Conservation (phyloP, 2,113 vertebrate species). For the Falcunculus frontatus region DNA sequence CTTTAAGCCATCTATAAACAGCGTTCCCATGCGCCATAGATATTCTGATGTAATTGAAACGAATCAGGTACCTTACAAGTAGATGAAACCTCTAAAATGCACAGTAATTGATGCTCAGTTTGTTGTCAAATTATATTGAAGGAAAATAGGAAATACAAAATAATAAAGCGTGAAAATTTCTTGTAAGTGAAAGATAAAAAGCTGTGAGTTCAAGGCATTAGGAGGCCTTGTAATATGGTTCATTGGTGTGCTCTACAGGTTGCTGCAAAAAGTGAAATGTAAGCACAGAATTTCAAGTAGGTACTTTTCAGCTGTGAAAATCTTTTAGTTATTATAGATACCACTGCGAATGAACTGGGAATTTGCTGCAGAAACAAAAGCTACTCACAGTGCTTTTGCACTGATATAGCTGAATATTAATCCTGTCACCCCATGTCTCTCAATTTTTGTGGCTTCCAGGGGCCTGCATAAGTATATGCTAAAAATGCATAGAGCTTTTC, state of each 20-base stretch:
- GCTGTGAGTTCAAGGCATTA: not conserved
- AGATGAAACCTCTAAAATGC: not conserved
- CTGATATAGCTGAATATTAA: not conserved
- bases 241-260: not conserved
- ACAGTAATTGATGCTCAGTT: not conserved
- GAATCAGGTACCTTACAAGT: not conserved
- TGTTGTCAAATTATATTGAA: not conserved
- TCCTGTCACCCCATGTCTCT: not conserved
- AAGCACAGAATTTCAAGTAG: not conserved
- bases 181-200: not conserved
- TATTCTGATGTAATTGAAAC: not conserved
- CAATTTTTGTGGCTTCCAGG: not conserved
- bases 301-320: not conserved
- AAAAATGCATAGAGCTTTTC: not conserved
- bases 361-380: not conserved
- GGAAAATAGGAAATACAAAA: not conserved
- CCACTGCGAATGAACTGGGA: not conserved
- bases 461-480: not conserved
- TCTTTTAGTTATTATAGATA: not conserved
- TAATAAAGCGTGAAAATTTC: not conserved
- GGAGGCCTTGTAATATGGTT: not conserved
- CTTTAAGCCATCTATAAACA: not conserved
- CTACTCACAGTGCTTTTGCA: not conserved
- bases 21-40: not conserved
- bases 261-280: not conserved